These are phyloP conservation scores for Conus canariensis DNA, from an alignment of 2,888 invertebrate genomes.

Conservation along the genomic window DNA sequence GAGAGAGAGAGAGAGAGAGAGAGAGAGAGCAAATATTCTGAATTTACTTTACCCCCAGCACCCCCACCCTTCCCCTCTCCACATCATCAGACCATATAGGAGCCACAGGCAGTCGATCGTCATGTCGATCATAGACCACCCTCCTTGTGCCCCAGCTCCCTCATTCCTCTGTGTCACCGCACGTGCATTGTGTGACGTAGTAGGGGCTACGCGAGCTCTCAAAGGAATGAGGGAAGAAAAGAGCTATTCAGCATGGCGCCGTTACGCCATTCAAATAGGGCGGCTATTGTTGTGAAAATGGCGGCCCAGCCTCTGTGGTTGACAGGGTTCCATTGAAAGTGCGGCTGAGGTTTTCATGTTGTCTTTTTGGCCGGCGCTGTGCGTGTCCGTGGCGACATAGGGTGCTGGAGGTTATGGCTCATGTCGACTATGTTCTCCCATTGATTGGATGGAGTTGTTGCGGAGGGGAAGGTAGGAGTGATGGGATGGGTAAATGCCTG, in stretches of 20 bases:
- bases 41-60: too few relatives aligned
- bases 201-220: not conserved
- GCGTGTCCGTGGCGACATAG: not conserved
- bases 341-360: slow-evolving; percentile 4
- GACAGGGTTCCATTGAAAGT: not conserved
- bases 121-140: not conserved
- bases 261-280: not conserved
- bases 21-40: too few relatives aligned
- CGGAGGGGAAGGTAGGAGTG: not conserved
- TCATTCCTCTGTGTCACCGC: not conserved
- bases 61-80: not conserved
- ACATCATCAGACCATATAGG: not conserved
- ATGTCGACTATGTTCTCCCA: not conserved
- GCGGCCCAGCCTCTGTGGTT: slow-evolving; percentile 3
- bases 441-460: not conserved
- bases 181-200: slow-evolving; percentile 33
- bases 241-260: slow-evolving; percentile 11
- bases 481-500: not conserved
- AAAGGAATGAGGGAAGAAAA: not conserved
- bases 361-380: slow-evolving; percentile 17
- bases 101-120: not conserved
- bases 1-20: too few relatives aligned
- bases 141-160: not conserved
- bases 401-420: not conserved
- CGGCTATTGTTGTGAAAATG: slow-evolving; percentile 28